A percentile compares a stretch with the other conserved stretches of the same genome.
Evolutionary conservation across 2,797 vertebrate species (phyloP).

Genomic region (Scyliorhinus canicula): DNA sequence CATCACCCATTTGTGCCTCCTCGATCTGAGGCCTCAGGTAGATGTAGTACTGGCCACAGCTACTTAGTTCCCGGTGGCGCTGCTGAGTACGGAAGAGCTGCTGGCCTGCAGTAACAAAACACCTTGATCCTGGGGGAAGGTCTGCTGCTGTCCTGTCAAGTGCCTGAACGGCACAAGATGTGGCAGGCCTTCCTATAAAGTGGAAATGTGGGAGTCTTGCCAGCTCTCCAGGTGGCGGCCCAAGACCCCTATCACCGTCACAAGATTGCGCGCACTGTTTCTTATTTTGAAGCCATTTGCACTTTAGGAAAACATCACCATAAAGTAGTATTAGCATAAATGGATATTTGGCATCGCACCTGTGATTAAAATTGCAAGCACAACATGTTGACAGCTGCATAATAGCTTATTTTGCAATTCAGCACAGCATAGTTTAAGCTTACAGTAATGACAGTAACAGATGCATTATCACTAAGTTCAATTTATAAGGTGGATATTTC

Average conservation of each 20-base stretch:
- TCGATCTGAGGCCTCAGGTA: too few relatives aligned
- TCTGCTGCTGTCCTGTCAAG: too few relatives aligned
- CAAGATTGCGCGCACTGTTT: not conserved
- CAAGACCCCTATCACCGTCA: too few relatives aligned
- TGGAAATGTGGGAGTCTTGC: too few relatives aligned
- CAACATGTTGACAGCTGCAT: not conserved
- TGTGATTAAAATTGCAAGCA: not conserved
- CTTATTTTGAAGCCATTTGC: not conserved
- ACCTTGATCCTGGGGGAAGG: too few relatives aligned
- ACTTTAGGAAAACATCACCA: not conserved
- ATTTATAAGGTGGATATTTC: not conserved
- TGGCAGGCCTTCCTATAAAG: too few relatives aligned
- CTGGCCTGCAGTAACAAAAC: too few relatives aligned
- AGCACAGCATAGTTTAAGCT: not conserved
- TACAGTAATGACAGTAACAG: not conserved
- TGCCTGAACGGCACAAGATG: too few relatives aligned
- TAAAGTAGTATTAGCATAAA: not conserved
- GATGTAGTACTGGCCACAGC: too few relatives aligned
- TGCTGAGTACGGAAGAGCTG: too few relatives aligned
- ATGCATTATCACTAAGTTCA: not conserved
- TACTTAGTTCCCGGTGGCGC: too few relatives aligned
- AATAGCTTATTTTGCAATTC: not conserved
- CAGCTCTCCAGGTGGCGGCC: too few relatives aligned
- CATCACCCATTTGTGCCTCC: not conserved
- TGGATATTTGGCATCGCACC: not conserved